Evolutionary conservation across 2,888 invertebrate genomes (phyloP).

Genomic region (Galerucella pusilla): DNA sequence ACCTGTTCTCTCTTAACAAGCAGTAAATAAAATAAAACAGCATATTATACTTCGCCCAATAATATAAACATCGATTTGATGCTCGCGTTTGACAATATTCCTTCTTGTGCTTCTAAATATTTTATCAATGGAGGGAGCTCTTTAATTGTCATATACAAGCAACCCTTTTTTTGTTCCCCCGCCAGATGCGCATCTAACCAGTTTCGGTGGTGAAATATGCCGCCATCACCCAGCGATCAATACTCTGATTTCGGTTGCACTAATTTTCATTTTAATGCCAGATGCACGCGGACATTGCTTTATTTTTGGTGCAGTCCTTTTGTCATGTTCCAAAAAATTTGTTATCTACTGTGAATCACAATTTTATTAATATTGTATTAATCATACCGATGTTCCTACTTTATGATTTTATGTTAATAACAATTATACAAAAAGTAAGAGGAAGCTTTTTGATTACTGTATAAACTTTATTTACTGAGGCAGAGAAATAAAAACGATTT

Average conservation of each 20-base stretch:
- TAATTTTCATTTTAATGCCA: conserved; percentile 29
- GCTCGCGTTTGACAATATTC: neutral
- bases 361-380: too few relatives aligned
- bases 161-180: conserved; percentile 36
- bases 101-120: neutral
- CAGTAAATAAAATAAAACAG: too few relatives aligned
- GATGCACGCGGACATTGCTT: conserved; percentile 12
- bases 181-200: conserved; percentile 37
- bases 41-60: too few relatives aligned
- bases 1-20: too few relatives aligned
- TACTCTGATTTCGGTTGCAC: conserved; percentile 36
- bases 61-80: neutral
- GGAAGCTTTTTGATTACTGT: too few relatives aligned
- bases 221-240: conserved; percentile 38
- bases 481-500: too few relatives aligned
- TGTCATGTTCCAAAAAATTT: neutral
- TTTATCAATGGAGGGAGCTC: conserved; percentile 17
- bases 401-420: too few relatives aligned
- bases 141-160: conserved; percentile 19
- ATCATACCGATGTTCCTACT: too few relatives aligned
- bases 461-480: too few relatives aligned
- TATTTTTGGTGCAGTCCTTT: neutral
- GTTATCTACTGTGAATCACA: too few relatives aligned
- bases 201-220: conserved; percentile 29
- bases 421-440: too few relatives aligned